Percentiles rank a stretch among this genome's conserved stretches.
Evolutionary conservation across 2,113 vertebrate genomes (phyloP).

Genomic region (Calidris pygmaea): DNA sequence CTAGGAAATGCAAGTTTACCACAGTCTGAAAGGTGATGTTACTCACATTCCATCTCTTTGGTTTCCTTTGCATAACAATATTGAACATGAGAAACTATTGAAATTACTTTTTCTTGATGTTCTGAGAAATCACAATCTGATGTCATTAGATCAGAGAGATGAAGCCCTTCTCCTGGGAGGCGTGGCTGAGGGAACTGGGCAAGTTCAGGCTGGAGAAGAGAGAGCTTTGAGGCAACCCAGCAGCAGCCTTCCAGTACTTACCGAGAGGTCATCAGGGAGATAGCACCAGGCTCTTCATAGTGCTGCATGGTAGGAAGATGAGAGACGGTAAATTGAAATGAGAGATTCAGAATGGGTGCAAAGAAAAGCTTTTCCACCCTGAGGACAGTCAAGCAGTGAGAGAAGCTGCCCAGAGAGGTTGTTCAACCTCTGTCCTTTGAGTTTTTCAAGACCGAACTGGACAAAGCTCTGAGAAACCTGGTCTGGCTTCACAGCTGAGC

Average conservation of each 20-base stretch:
- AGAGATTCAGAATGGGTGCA: background rate
- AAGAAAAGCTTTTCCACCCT: background rate
- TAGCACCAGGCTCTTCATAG: background rate
- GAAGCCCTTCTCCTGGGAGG: background rate
- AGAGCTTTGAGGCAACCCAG: background rate
- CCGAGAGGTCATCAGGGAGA: background rate
- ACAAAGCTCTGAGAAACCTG: background rate
- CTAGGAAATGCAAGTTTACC: background rate
- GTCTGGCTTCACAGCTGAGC: background rate
- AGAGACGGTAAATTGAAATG: background rate
- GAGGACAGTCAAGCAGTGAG: background rate
- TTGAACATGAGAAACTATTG: background rate
- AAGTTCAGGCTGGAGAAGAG: background rate
- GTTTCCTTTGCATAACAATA: background rate
- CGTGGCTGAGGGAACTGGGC: background rate
- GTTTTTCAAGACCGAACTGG: background rate
- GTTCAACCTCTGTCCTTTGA: background rate
- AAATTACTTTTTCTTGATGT: background rate
- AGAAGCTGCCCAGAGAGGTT: background rate
- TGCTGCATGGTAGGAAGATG: background rate
- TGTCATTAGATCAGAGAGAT: background rate
- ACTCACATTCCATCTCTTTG: background rate
- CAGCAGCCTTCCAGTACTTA: background rate
- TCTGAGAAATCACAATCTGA: background rate
- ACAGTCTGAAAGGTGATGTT: background rate